A percentile compares a stretch with the other conserved stretches of the same genome.
These are phyloP conservation scores for Apostichopus japonicus DNA, from an alignment of 35 echinoderm and acorn worm genomes.

Conservation along the genomic window DNA sequence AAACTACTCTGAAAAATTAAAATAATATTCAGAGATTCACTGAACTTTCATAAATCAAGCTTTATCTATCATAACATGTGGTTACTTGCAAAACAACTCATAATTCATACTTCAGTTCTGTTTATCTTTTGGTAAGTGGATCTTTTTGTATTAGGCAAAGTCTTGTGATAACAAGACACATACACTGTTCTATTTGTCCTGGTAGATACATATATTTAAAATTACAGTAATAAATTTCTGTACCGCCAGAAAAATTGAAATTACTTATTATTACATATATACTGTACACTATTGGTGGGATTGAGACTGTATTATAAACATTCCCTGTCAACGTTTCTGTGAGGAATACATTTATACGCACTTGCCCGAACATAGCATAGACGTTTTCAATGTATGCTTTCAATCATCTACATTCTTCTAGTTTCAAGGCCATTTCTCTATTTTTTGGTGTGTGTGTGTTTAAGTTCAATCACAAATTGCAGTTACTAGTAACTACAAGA, in stretches of 20 bases:
- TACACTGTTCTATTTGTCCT: background rate
- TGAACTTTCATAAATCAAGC: background rate
- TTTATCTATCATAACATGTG: constrained; percentile 11
- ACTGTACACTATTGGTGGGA: background rate
- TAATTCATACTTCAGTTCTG: background rate
- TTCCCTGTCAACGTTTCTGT: background rate
- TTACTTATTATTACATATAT: background rate
- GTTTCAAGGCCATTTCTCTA: too few relatives aligned
- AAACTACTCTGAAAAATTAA: background rate
- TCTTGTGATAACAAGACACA: background rate
- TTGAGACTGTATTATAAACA: background rate
- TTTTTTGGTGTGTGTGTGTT: too few relatives aligned
- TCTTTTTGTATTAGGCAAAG: background rate
- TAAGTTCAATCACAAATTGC: too few relatives aligned
- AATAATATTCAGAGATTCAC: background rate
- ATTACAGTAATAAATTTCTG: background rate
- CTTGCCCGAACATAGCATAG: too few relatives aligned
- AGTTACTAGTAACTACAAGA: too few relatives aligned
- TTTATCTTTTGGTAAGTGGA: constrained; percentile 15
- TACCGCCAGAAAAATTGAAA: background rate
- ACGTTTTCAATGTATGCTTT: too few relatives aligned
- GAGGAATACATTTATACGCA: too few relatives aligned
- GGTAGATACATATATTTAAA: background rate
- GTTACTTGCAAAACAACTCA: background rate
- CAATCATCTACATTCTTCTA: too few relatives aligned